Percentiles rank a stretch among this genome's conserved stretches.
Evolutionary conservation across 1,140 invertebrate species (phyloP).

Genomic region (Thrips palmi): DNA sequence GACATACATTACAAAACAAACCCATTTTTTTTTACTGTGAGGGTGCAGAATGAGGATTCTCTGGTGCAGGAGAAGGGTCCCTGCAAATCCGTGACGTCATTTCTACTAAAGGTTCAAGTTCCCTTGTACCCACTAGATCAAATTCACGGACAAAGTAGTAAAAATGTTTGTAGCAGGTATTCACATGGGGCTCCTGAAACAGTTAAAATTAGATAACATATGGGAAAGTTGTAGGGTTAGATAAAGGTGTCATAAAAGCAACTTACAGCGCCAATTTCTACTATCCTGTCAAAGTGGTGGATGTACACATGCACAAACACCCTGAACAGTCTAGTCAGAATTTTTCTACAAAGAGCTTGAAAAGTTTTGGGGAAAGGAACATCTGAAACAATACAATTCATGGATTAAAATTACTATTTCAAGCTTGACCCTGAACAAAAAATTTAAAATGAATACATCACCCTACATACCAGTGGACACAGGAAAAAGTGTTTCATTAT

Average conservation of each 20-base stretch:
- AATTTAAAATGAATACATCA: too few relatives aligned
- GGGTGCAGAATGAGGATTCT: too few relatives aligned
- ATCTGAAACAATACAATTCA: conserved; percentile 39
- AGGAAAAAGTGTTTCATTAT: conserved; percentile 75
- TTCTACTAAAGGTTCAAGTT: conserved; percentile 69
- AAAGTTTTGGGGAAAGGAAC: conserved; percentile 83
- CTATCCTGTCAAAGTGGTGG: conserved; percentile 84
- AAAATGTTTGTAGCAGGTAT: conserved; percentile 94
- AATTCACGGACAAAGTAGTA: conserved; percentile 90
- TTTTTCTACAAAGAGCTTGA: conserved; percentile 61
- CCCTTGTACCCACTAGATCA: conserved; percentile 64
- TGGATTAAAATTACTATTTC: conserved; percentile 3
- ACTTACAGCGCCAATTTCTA: conserved; percentile 73
- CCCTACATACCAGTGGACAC: conserved; percentile 35
- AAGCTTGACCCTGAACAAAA: too few relatives aligned
- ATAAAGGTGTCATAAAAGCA: conserved; percentile 7
- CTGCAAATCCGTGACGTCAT: conserved; percentile 50
- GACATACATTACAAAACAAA: too few relatives aligned
- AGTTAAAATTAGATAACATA: conserved; percentile 12
- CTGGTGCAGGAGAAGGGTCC: conserved; percentile 15
- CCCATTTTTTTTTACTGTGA: too few relatives aligned
- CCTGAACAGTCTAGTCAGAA: conserved; percentile 75
- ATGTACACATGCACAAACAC: conserved; percentile 97
- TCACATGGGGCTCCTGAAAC: conserved; percentile 81
- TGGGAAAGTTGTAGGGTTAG: conserved; percentile 4